Evolutionary conservation across 2,888 invertebrate genomes (phyloP), one percentile per base, ranked within the genome.

Genomic region (Spilosoma lubricipeda): DNA sequence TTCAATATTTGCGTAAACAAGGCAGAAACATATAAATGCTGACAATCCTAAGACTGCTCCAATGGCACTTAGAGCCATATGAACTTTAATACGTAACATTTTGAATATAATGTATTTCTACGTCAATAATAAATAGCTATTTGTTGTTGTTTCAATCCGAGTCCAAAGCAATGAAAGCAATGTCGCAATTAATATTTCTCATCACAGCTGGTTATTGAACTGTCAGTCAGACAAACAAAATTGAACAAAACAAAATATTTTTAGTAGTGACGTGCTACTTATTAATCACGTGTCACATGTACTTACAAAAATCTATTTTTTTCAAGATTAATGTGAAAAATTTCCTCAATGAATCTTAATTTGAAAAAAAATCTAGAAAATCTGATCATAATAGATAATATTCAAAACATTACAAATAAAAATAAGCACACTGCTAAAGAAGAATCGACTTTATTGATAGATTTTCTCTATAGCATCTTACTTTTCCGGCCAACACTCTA

Each of bases 11-110:
- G 93, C 92, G 83, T 94, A 95, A 85, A 96, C 89, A 81, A 96
- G 88, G 82, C 94, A 94, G 84, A 96, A 95, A 89, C 94, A 94
- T 87, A 95, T 91, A 90, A 95, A 95, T 64, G 94, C 95, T 63
- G 94, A 93, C 71, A 94, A 77, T 73, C 95, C 95, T 27, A 94
- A 80, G 67, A 93, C 66, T 59, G 89, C 89, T 68, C 94, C 95
- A 20, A 95, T 84, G 74, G 91, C 90, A 88, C 94, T 94, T 72
- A 94, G 7, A 13, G 85, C 92, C 84, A 95, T 93, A 79, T 94
- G 92, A 80, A 94, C 89, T 91, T 94, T 94, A 36, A 93, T 92
- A 72, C 92, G 91, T 76, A 93, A 83, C 94, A 94, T 95, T 56
- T 79, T 89, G 48, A 20, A 2, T 59, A 2, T 48, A 30, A 18